A percentile compares a stretch with the other conserved stretches of the same genome.
Conservation (phyloP, 2,797 vertebrate species). For the Phataginus tricuspis region DNA sequence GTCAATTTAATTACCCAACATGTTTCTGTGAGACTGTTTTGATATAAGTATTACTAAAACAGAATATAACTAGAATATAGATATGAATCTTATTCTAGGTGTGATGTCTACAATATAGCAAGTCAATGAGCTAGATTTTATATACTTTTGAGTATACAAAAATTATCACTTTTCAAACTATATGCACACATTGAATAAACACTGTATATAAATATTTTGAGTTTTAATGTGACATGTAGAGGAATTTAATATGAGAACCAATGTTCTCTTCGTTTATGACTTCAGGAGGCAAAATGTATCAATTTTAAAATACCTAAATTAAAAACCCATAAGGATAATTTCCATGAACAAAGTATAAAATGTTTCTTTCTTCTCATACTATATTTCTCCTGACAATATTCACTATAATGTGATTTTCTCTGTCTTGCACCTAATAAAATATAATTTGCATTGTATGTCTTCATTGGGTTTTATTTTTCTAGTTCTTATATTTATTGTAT, state of each 20-base stretch:
- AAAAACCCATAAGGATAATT: not conserved
- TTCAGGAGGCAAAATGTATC: not conserved
- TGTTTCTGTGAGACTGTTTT: not conserved
- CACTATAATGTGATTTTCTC: not conserved
- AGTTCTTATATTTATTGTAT: not conserved
- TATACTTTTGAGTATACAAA: not conserved
- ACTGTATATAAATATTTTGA: not conserved
- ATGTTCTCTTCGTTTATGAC: not conserved
- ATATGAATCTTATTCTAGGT: not conserved
- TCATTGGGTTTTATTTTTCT: not conserved
- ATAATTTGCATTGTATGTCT: not conserved
- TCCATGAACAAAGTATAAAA: not conserved
- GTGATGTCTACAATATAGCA: not conserved
- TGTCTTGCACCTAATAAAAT: not conserved
- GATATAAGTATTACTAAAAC: not conserved
- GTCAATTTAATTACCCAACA: not conserved
- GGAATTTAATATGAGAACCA: not conserved
- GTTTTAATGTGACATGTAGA: not conserved
- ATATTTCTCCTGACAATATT: not conserved
- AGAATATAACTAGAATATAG: not conserved
- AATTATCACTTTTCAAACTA: not conserved
- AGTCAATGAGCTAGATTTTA: not conserved
- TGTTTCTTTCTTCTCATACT: not conserved
- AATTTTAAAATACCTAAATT: not conserved
- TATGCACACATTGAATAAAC: not conserved